Evolutionary conservation across 2,797 vertebrate species (phyloP), one percentile per base, ranked within the genome.

Genomic region (Hyperoplus immaculatus): DNA sequence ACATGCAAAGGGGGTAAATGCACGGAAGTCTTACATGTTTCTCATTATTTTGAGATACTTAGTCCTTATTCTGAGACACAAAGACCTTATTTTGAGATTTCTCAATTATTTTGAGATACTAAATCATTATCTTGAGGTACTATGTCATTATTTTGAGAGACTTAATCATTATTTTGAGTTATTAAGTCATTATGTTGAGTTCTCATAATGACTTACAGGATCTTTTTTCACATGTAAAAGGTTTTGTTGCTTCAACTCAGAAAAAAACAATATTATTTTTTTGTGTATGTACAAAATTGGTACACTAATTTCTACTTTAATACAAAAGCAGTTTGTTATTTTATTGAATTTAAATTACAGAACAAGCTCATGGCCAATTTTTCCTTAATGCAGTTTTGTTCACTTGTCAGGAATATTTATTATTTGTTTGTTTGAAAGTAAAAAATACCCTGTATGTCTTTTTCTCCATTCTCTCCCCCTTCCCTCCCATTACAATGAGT

Each of bases 401-500:
- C 45, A 18, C 21, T 39, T 39, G 38, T 75, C 57, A 69, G 63
- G 8, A 45, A 50, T 67, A 74, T 85, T 76, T 69, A 77, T 78
- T 46, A 56, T 46, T 10, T 49, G 38, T 59, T 70, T 46, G 70
- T 58, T 71, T 82, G 41, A 66, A 57, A 4, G 11, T 70, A 51
- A 72, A 63, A 72, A 21, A 79, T 63, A 72, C 80, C 74, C 36
- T 77, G 77, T 81, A 77, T 88, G 76, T 66, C 41, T 74, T 72
- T 83, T 78, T 84, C 72, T 86, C 54, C 46, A 18, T 51, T 42
- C 71, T 66, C 57, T 70, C 42, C 51, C 69, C 8, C 42, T 57
- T 60, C 18, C 63, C 60, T 67, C 43, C 38, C 10, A 42, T 78
- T 82, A 73, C 64, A 87, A 81, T 55, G 71, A 87, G 84, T 72